Conservation (phyloP, 2,888 invertebrate genomes). For the Syritta pipiens region DNA sequence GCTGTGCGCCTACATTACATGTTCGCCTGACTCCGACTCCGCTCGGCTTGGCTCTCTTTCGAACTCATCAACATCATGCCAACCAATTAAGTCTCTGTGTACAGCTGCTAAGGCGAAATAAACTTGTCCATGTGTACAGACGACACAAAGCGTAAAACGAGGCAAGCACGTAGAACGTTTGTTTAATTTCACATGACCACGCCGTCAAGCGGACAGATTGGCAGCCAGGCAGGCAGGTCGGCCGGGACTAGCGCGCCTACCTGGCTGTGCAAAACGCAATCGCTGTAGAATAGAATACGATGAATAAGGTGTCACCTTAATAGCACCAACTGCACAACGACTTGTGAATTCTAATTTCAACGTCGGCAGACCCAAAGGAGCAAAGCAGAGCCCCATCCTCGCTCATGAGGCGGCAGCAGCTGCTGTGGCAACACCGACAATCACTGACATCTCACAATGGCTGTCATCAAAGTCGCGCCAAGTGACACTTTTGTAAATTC, state of each 20-base stretch:
- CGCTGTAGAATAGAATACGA: conserved; percentile 62
- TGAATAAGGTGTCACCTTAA: conserved; percentile 69
- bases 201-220: too few relatives aligned
- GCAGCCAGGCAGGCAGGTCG: too few relatives aligned
- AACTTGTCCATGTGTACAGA: conserved; percentile 50
- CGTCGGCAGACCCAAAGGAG: conserved; percentile 29
- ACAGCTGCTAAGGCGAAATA: conserved; percentile 61
- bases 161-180: conserved; percentile 62
- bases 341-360: conserved; percentile 64
- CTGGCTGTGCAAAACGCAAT: conserved; percentile 42
- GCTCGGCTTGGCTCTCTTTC: conserved; percentile 14
- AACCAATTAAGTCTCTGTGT: conserved; percentile 60
- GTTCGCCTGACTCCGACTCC: conserved; percentile 4
- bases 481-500: conserved; percentile 53
- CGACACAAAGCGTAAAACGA: conserved; percentile 2
- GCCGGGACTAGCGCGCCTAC: too few relatives aligned
- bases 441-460: conserved; percentile 67
- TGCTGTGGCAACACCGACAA: conserved; percentile 43
- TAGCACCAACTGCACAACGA: conserved; percentile 66
- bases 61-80: conserved; percentile 67
- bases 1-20: conserved; percentile 54
- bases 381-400: conserved; percentile 42
- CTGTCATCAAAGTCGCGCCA: conserved; percentile 65
- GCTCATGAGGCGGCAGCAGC: neutral
- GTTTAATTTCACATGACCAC: conserved; percentile 64